Conservation (phyloP, 2,888 invertebrate species). For the Himalopsyche tibetana region DNA sequence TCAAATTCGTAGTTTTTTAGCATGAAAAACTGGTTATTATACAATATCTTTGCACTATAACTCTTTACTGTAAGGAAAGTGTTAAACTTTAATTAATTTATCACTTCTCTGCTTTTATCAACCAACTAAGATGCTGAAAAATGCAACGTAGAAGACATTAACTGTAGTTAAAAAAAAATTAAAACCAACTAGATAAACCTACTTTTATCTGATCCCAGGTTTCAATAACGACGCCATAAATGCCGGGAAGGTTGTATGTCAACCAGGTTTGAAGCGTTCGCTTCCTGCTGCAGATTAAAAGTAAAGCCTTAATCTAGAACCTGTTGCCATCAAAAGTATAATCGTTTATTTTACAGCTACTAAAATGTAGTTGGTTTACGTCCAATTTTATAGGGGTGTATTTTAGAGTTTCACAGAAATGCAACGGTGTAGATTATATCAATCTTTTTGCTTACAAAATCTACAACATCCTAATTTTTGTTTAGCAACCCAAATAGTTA, state of each 20-base stretch:
- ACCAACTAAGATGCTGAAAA: no score
- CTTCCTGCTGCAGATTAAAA: constrained; percentile 40
- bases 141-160: no score
- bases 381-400: background rate
- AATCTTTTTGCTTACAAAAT: no score
- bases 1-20: no score
- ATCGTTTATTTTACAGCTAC: constrained; percentile 32
- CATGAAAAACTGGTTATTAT: no score
- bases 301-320: constrained; percentile 42
- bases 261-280: constrained; percentile 28
- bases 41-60: no score
- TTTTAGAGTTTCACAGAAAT: background rate
- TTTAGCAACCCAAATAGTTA: no score
- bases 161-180: background rate
- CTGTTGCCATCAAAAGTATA: constrained; percentile 43
- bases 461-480: no score
- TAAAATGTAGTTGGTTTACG: constrained; percentile 1
- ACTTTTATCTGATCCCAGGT: constrained; percentile 18
- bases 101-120: no score
- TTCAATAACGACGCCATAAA: constrained; percentile 42
- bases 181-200: background rate
- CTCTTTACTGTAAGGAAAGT: no score
- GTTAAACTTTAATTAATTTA: no score
- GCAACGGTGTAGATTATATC: no score
- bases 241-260: constrained; percentile 38